Conservation (phyloP, 2,113 vertebrate species). For the Eptesicus fuscus region DNA sequence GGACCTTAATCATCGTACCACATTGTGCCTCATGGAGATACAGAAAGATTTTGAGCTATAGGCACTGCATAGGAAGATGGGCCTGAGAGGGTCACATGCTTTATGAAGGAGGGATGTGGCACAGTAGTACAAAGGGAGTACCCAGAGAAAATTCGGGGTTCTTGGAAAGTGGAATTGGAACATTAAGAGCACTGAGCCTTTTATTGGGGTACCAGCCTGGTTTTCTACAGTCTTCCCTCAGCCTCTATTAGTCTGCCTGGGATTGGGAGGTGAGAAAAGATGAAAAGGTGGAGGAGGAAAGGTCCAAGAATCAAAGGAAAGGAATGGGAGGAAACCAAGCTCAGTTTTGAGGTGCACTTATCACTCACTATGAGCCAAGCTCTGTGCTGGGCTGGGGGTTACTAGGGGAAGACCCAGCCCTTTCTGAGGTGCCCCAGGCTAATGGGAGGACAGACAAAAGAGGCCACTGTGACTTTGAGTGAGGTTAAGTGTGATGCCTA, state of each 20-base stretch:
- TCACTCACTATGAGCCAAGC: background rate
- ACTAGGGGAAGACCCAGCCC: background rate
- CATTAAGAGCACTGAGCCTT: background rate
- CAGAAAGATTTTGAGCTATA: background rate
- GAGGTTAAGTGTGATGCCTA: background rate
- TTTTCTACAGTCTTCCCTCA: background rate
- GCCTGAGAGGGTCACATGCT: background rate
- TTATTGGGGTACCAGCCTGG: background rate
- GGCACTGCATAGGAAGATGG: background rate
- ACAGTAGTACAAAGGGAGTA: background rate
- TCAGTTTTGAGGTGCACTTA: background rate
- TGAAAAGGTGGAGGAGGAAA: background rate
- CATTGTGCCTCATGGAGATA: background rate
- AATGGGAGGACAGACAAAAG: background rate
- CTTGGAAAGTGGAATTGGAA: background rate
- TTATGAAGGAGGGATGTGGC: background rate
- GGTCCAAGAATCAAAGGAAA: background rate
- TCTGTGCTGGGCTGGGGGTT: too few species aligned
- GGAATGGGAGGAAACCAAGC: background rate
- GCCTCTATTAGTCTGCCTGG: background rate
- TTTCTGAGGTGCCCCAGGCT: background rate
- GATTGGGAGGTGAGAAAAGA: background rate
- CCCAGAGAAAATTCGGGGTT: background rate
- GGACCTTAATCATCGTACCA: rapidly evolving
- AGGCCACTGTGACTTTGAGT: background rate